These are phyloP conservation scores for Iguana delicatissima DNA, from an alignment of 2,797 vertebrate genomes.

Conservation along the genomic window DNA sequence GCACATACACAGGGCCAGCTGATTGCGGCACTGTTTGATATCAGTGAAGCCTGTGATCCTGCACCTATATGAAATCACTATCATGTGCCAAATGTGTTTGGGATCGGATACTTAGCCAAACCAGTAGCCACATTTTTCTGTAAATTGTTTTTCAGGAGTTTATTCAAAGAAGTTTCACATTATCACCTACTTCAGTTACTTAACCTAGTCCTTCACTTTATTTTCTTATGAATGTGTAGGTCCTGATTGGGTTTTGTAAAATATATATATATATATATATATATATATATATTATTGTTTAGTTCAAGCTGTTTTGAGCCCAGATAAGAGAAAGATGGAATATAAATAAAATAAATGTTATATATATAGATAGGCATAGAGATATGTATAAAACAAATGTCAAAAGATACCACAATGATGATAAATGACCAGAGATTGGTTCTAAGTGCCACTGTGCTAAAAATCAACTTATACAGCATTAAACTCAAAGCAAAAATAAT, in stretches of 20 bases:
- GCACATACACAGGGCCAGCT: not conserved
- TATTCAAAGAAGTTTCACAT: not conserved
- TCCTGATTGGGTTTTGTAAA: not conserved
- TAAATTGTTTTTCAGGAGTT: not conserved
- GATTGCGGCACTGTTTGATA: not conserved
- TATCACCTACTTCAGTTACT: no score
- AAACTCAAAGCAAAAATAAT: not conserved
- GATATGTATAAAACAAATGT: constrained; percentile 3
- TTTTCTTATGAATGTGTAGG: no score
- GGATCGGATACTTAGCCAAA: not conserved
- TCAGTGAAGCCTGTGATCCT: not conserved
- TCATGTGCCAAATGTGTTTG: not conserved
- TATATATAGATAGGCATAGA: no score
- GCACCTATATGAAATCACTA: not conserved
- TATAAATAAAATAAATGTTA: no score
- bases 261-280: no score
- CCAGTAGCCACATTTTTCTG: not conserved
- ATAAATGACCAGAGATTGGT: constrained; percentile 6
- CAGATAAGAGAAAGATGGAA: no score
- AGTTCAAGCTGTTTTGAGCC: no score
- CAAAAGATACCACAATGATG: not conserved
- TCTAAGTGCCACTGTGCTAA: constrained; percentile 13
- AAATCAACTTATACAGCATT: not conserved
- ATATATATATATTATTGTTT: no score
- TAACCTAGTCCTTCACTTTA: no score